phyloP scores from a whole-genome alignment of 2,888 invertebrate species.

The Acanthosoma haemorrhoidale region DNA sequence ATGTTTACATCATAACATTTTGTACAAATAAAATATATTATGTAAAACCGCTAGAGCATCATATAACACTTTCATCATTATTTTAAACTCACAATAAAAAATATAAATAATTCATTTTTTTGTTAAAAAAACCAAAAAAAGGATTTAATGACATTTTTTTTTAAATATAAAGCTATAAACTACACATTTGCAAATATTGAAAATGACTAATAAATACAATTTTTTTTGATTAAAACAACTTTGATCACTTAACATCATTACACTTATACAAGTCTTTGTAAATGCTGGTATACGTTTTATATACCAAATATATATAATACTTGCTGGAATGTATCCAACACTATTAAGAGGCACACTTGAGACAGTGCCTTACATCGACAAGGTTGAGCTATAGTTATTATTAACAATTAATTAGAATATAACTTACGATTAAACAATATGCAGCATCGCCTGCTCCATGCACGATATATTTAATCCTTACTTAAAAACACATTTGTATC shows the following conservation, averaged over 20 bases:
- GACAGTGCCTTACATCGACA: not conserved
- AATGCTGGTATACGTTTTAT: not conserved
- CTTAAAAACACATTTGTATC: conserved; percentile 3
- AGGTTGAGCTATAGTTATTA: conserved; percentile 12
- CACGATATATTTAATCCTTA: not conserved
- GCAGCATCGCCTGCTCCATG: not conserved
- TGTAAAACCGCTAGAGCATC: conserved; percentile 22
- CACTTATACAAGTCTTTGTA: conserved; percentile 23
- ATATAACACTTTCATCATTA: conserved; percentile 6
- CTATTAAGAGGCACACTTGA: not conserved
- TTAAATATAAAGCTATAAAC: conserved; percentile 14
- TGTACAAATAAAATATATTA: conserved; percentile 31
- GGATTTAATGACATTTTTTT: not conserved
- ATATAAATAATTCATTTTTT: conserved; percentile 26
- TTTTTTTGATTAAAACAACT: conserved; percentile 30
- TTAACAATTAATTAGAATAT: conserved; percentile 7
- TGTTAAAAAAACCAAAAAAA: not conserved
- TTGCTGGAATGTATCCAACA: conserved; percentile 18
- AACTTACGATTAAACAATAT: not conserved
- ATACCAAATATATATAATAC: conserved; percentile 18
- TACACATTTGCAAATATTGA: conserved; percentile 5
- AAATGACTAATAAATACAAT: conserved; percentile 23
- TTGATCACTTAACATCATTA: conserved; percentile 24
- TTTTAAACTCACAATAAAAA: conserved; percentile 21
- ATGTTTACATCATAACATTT: conserved; percentile 28